Conservation (phyloP, 2,888 invertebrate species). For the Phyllotreta striolata region DNA sequence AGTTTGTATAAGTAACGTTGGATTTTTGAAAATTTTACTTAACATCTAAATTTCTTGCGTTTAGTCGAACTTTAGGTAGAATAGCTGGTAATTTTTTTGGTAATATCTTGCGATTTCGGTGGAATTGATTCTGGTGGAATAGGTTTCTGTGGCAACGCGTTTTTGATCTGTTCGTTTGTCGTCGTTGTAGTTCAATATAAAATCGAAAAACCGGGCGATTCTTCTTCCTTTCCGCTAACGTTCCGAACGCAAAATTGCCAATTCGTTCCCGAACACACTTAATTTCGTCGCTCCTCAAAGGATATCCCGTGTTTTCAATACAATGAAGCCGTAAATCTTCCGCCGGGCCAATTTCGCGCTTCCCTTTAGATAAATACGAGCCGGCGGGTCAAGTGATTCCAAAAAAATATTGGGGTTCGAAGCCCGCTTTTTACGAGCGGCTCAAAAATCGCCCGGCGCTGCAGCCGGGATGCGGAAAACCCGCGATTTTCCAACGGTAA, state of each 20-base stretch:
- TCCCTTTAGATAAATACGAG: constrained; percentile 25
- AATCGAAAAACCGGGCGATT: too few relatives aligned
- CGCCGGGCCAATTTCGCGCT: constrained; percentile 31
- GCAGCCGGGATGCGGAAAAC: constrained; percentile 44
- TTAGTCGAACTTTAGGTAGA: too few relatives aligned
- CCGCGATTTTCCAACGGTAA: constrained; percentile 45
- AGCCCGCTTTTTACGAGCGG: constrained; percentile 48
- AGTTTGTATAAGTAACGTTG: too few relatives aligned
- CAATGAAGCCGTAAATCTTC: constrained; percentile 32
- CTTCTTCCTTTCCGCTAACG: too few relatives aligned
- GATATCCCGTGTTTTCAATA: constrained; percentile 32
- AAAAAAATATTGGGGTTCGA: constrained; percentile 40
- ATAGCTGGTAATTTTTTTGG: too few relatives aligned
- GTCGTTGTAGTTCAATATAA: too few relatives aligned
- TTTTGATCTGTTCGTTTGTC: too few relatives aligned
- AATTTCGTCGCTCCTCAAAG: constrained; percentile 30
- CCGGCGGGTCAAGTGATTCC: constrained; percentile 29
- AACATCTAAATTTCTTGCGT: too few relatives aligned
- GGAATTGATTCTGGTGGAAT: too few relatives aligned
- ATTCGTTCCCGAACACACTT: constrained; percentile 25
- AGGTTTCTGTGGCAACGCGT: too few relatives aligned
- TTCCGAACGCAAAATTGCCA: constrained; percentile 11
- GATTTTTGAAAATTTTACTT: too few relatives aligned
- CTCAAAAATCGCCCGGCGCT: constrained; percentile 47
- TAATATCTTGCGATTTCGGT: too few relatives aligned